A percentile compares a stretch with the other conserved stretches of the same genome.
Conservation (phyloP, 2,888 invertebrate genomes). For the Aricia artaxerxes region DNA sequence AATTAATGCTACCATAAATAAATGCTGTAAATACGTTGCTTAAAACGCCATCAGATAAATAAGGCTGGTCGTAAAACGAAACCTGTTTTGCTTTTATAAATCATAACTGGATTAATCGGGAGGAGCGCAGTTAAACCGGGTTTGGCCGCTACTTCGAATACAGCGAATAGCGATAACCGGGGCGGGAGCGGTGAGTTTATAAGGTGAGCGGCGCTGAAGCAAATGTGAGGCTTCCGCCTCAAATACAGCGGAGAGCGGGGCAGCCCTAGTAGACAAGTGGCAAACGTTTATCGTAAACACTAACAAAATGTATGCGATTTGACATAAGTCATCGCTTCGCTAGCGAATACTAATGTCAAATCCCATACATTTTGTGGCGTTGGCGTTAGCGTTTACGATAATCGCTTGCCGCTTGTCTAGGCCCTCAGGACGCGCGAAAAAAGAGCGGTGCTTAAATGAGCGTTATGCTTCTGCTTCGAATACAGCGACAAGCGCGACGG, state of each 20-base stretch:
- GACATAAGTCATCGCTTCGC: too few relatives aligned
- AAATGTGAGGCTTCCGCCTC: background rate
- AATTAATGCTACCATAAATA: constrained; percentile 22
- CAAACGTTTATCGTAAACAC: too few relatives aligned
- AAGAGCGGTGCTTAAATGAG: too few relatives aligned
- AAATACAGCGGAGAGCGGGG: background rate
- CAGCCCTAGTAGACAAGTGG: too few relatives aligned
- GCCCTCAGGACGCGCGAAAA: too few relatives aligned
- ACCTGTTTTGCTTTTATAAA: constrained; percentile 31
- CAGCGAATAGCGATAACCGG: background rate
- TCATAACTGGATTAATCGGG: constrained; percentile 32
- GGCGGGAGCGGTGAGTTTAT: background rate
- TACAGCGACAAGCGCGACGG: background rate
- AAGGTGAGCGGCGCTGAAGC: background rate
- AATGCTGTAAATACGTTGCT: constrained; percentile 19
- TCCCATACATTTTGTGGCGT: too few relatives aligned
- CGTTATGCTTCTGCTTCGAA: background rate
- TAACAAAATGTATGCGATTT: too few relatives aligned
- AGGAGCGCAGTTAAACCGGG: constrained; percentile 13
- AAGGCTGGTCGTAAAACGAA: constrained; percentile 26
- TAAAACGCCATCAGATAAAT: constrained; percentile 29
- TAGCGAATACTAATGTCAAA: too few relatives aligned
- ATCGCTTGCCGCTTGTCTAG: too few relatives aligned
- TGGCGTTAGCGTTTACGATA: too few relatives aligned
- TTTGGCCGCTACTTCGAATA: background rate